phyloP scores from a whole-genome alignment of 2,113 vertebrate species.

The Sinocyclocheilus grahami region DNA sequence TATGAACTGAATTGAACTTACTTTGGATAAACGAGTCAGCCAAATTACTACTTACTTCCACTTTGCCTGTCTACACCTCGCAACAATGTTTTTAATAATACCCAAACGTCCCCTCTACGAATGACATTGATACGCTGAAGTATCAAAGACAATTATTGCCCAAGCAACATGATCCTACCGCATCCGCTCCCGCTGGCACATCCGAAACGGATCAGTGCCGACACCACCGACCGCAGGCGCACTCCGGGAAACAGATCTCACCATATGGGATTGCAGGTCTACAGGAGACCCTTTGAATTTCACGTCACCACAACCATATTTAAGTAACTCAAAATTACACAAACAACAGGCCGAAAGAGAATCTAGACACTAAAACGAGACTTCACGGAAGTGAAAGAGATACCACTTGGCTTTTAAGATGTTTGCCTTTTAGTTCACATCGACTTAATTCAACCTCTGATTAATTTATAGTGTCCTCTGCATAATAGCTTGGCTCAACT shows the following conservation, averaged over 20 bases:
- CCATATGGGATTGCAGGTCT: slow-evolving; percentile 42
- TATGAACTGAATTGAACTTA: neutral
- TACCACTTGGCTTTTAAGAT: slow-evolving; percentile 19
- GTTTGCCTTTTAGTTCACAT: slow-evolving; percentile 18
- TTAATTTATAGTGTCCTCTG: slow-evolving; percentile 33
- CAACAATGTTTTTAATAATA: slow-evolving; percentile 7
- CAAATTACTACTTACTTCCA: neutral
- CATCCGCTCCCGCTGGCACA: slow-evolving; percentile 21
- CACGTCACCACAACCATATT: neutral
- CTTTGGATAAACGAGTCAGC: neutral
- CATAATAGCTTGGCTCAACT: slow-evolving; percentile 30
- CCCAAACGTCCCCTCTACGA: neutral
- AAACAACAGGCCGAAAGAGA: neutral
- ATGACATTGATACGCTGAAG: slow-evolving; percentile 30
- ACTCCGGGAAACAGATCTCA: slow-evolving; percentile 17
- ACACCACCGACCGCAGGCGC: slow-evolving; percentile 1
- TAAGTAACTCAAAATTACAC: neutral
- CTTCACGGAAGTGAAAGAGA: slow-evolving; percentile 22
- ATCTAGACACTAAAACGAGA: neutral
- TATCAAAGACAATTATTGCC: slow-evolving; percentile 37
- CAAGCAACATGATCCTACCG: slow-evolving; percentile 33
- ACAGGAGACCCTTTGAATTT: neutral
- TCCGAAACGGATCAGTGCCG: slow-evolving; percentile 25
- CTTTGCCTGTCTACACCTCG: neutral
- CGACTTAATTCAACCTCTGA: slow-evolving; percentile 21